Percentiles rank a stretch among this genome's conserved stretches.
Evolutionary conservation across 37 sponge, comb jelly and placozoan species (phyloP).

Genomic region (Crambe crambe): DNA sequence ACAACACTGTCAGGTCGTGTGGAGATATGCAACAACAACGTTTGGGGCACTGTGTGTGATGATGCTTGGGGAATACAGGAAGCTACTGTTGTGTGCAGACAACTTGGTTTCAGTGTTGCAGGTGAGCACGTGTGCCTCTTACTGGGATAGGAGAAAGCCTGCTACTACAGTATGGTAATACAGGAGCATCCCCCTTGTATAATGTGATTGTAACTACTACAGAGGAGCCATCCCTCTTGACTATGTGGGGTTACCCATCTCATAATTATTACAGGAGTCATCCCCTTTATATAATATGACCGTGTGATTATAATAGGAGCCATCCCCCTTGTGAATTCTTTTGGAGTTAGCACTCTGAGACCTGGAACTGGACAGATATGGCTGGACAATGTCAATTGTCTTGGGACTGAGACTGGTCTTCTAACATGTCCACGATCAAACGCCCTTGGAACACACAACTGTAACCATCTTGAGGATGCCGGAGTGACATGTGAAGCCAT

Average conservation of each 20-base stretch:
- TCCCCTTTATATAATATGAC: too few species aligned
- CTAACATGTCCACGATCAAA: background rate
- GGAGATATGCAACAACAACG: conserved; percentile 33
- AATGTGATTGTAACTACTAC: too few species aligned
- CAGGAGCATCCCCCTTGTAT: too few species aligned
- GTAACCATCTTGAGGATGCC: conserved; percentile 14
- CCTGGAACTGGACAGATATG: conserved; percentile 3
- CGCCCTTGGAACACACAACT: conserved; percentile 13
- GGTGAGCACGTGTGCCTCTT: background rate
- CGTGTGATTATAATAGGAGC: too few species aligned
- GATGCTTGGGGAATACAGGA: conserved; percentile 39
- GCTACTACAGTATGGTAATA: too few species aligned
- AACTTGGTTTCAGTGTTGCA: conserved; percentile 31
- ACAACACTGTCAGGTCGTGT: conserved; percentile 25
- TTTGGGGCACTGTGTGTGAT: conserved; percentile 62
- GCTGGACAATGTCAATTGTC: conserved; percentile 3
- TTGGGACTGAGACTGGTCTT: background rate
- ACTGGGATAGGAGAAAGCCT: too few species aligned
- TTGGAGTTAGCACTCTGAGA: too few species aligned
- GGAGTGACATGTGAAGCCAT: background rate
- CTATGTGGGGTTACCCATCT: background rate
- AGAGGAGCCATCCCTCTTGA: too few species aligned
- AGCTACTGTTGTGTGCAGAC: conserved; percentile 44
- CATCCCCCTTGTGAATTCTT: too few species aligned
- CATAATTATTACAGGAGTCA: too few species aligned